Evolutionary conservation across 2,888 invertebrate species (phyloP).

Genomic region (Tetragnatha montana): DNA sequence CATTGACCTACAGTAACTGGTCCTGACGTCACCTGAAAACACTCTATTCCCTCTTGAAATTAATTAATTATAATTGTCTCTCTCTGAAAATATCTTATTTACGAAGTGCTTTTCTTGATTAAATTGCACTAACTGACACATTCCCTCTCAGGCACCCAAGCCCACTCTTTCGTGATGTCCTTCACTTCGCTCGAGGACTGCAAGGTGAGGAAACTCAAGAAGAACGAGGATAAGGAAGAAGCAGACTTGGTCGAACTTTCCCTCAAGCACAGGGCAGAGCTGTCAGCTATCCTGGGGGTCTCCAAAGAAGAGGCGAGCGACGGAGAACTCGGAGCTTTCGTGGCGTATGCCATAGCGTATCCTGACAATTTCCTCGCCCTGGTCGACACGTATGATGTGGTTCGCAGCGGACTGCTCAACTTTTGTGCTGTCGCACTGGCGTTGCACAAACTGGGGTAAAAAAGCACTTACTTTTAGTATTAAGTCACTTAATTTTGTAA

Average conservation of each 20-base stretch:
- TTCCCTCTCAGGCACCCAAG: conserved; percentile 99
- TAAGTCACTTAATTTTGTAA: no score
- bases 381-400: conserved; percentile 99
- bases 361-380: conserved; percentile 96
- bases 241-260: conserved; percentile 76
- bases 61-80: no score
- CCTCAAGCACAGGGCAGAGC: conserved; percentile 83
- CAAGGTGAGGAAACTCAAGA: conserved; percentile 5
- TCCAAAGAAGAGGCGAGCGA: conserved; percentile 91
- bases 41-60: no score
- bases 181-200: conserved; percentile 79
- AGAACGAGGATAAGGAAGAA: conserved; percentile 69
- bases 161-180: conserved; percentile 97
- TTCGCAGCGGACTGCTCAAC: conserved; percentile 95
- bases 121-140: no score
- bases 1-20: no score
- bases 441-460: conserved; percentile 91
- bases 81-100: no score
- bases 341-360: conserved; percentile 89
- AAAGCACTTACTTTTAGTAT: no score
- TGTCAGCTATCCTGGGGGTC: conserved; percentile 86
- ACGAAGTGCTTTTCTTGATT: no score
- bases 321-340: conserved; percentile 96
- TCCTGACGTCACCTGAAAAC: no score
- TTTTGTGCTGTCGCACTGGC: conserved; percentile 97